Conservation (phyloP, 2,888 invertebrate genomes). For the Cecidostiba fungosa region DNA sequence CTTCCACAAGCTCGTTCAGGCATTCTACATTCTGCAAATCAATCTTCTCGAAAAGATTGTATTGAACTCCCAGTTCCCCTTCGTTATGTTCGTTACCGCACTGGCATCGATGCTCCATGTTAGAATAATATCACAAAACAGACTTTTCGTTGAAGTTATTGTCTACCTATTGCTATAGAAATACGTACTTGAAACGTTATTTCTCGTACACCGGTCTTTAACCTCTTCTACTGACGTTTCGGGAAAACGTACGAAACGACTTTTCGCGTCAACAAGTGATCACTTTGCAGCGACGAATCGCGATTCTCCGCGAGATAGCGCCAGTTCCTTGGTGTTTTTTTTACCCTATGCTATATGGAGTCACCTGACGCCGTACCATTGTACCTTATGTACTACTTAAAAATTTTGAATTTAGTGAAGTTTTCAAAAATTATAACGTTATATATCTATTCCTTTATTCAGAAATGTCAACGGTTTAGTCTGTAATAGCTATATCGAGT, state of each 20-base stretch:
- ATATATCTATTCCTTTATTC: too few relatives aligned
- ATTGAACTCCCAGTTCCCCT: slow-evolving; percentile 87
- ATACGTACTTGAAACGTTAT: slow-evolving; percentile 23
- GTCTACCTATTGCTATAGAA: not conserved
- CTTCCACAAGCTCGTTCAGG: slow-evolving; percentile 93
- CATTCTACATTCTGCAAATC: slow-evolving; percentile 93
- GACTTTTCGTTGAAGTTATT: not conserved
- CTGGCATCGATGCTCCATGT: slow-evolving; percentile 72
- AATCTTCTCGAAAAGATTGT: slow-evolving; percentile 94
- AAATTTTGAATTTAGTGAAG: too few relatives aligned
- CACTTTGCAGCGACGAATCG: not conserved
- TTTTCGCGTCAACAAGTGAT: slow-evolving; percentile 42
- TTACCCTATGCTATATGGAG: not conserved
- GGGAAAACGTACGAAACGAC: not conserved
- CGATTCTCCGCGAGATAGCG: slow-evolving; percentile 23
- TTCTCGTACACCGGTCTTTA: slow-evolving; percentile 24
- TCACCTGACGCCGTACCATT: not conserved
- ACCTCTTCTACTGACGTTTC: slow-evolving; percentile 33
- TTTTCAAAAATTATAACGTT: too few relatives aligned
- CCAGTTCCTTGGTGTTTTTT: slow-evolving; percentile 8
- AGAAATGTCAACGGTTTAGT: too few relatives aligned
- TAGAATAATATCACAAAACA: slow-evolving; percentile 19
- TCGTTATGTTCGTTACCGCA: slow-evolving; percentile 73
- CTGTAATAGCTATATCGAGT: too few relatives aligned
- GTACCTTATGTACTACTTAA: too few relatives aligned